Evolutionary conservation across 2,888 invertebrate genomes (phyloP), one percentile per base, ranked within the genome.

Genomic region (Cactoblastis cactorum): DNA sequence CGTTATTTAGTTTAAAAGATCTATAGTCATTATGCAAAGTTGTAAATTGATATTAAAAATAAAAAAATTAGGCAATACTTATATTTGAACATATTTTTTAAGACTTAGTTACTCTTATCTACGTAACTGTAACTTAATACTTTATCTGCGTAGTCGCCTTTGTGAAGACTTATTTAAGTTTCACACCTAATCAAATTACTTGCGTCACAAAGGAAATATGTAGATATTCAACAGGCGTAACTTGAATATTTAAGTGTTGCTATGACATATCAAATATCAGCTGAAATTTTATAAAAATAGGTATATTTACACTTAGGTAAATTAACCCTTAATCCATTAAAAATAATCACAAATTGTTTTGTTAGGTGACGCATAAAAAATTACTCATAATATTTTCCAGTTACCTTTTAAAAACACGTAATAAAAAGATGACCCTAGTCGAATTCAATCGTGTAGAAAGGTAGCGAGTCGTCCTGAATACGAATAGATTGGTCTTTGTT

Each of bases 401-500:
- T 39, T 4, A 22, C 0, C 3, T 39, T 8, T 0, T 8, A 18
- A 39, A 39, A 28, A 43, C 24, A 28, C 5, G 3, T 17, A 9
- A 15, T 28, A 32, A 43, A 28, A 43, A 43, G 35, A 22, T 35
- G 15, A 46, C 37, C 47, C 49, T 15, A 18, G 46, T 19, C 45
- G 50, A 45, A 49, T 49, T 62, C 57, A 55, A 60, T 58, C 56
- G 57, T 51, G 54, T 54, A 53, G 58, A 59, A 63, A 57, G 58
- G 53, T 60, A 59, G 58, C 65, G 58, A 55, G 56, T 53, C 57
- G 67, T 69, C 68, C 65, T 77, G 69, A 83, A 84, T 80, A 66
- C 67, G 70, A 82, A 80, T 74, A 73, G 63, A 57, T 54, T 55
- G 55, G 57, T 55, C 64, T 70, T 86, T 86, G 84, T 85, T 84